phyloP scores from a whole-genome alignment of 2,797 vertebrate species.

The Myripristis murdjan region DNA sequence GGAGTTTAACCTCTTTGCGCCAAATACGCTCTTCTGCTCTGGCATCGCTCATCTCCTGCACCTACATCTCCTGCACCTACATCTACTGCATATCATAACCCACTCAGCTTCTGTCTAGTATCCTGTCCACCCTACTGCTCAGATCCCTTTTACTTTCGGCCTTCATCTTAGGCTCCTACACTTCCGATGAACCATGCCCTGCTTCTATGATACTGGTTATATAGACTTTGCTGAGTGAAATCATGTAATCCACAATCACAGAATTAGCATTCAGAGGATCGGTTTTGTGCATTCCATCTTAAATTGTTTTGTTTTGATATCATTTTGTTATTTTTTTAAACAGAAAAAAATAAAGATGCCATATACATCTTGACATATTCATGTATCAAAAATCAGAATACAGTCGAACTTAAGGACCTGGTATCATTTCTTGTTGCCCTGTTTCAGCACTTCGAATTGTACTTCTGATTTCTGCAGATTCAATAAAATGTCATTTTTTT shows the following conservation, averaged over 20 bases:
- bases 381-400: slow-evolving; percentile 71
- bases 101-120: slow-evolving; percentile 56
- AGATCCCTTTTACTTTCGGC: slow-evolving; percentile 51
- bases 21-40: slow-evolving; percentile 65
- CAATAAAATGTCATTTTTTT: slow-evolving; percentile 88
- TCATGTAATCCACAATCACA: slow-evolving; percentile 73
- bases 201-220: slow-evolving; percentile 81
- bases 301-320: slow-evolving; percentile 78
- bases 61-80: slow-evolving; percentile 30
- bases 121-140: slow-evolving; percentile 45
- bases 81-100: slow-evolving; percentile 51
- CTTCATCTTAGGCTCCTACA: slow-evolving; percentile 60
- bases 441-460: slow-evolving; percentile 86
- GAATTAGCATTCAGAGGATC: slow-evolving; percentile 77
- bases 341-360: slow-evolving; percentile 63
- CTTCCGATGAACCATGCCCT: slow-evolving; percentile 71
- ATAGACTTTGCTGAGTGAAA: slow-evolving; percentile 75
- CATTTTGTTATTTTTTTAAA: slow-evolving; percentile 79
- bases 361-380: slow-evolving; percentile 78
- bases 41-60: slow-evolving; percentile 68
- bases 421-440: slow-evolving; percentile 81
- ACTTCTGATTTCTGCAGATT: slow-evolving; percentile 85
- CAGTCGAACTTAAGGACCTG: slow-evolving; percentile 80
- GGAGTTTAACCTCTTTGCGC: slow-evolving; percentile 64
- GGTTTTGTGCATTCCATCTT: slow-evolving; percentile 81